Base-by-base conservation (phyloP, 1,140 invertebrate species). In the Steinernema khuongi region DNA sequence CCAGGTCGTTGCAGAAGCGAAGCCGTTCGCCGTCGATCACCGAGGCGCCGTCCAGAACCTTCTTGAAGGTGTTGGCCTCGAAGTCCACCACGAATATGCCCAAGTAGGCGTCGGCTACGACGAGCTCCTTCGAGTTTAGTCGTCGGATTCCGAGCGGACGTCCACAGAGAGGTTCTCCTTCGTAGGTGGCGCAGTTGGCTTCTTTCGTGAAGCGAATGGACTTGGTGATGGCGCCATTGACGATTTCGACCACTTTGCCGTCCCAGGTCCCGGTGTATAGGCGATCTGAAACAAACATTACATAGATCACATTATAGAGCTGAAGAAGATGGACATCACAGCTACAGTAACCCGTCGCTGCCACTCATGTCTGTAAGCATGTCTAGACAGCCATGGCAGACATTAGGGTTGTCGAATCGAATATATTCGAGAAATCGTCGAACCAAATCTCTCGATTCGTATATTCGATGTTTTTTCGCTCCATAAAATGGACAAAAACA, bases 241-340 rank as follows among this genome's bases (percentile, higher is more conserved):
- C 81, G 44, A 83, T 83, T 71, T 85, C 77, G n/a, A 83, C n/a
- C 1, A 83, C 31, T 70, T 77, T 78, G 29, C 79, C 81, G 73
- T 85, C 83, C 60, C 76, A 74, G 22, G 81, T 81, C 30, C 76
- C 74, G 1, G 79, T 82, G 50, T 81, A 83, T 28, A 83, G 74
- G 1, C 77, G 72, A 32, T 81, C 76, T 81, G n/a, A 36, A 72
- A n/a, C n/a, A 32, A 18, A 11, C 28, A n/a, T n/a, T n/a, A n/a
- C n/a, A n/a, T n/a, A n/a, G n/a, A n/a, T n/a, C n/a, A n/a, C n/a
- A n/a, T n/a, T n/a, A n/a, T n/a, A n/a, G n/a, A n/a, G n/a, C n/a
- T n/a, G n/a, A n/a, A n/a, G n/a, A n/a, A n/a, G n/a, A n/a, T n/a
- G n/a, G n/a, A n/a, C n/a, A n/a, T n/a, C n/a, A n/a, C n/a, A n/a